Evolutionary conservation across 2,113 vertebrate genomes (phyloP).

Genomic region (Urocynchramus pylzowi): DNA sequence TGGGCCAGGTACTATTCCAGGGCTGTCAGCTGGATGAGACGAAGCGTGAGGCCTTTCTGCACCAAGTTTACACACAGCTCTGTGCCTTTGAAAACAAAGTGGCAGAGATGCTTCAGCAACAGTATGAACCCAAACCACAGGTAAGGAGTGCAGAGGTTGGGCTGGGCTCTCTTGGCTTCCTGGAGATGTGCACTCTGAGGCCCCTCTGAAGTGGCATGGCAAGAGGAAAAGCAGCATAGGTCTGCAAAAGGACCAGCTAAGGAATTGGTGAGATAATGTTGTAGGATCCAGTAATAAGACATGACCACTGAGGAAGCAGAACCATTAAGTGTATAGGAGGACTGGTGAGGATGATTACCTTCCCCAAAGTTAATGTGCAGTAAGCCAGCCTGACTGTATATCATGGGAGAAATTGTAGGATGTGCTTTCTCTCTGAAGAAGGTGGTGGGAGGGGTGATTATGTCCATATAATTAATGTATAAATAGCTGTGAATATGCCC

Average conservation of each 20-base stretch:
- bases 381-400: background rate
- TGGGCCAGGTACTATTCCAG: constrained; percentile 89
- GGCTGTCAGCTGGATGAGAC: constrained; percentile 88
- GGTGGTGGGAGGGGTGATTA: background rate
- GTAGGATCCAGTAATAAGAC: background rate
- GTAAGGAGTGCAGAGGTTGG: constrained; percentile 46
- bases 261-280: background rate
- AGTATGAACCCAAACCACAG: constrained; percentile 79
- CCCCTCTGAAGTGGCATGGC: background rate
- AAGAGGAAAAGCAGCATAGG: background rate
- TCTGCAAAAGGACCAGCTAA: background rate
- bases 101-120: constrained; percentile 89
- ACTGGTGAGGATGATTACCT: background rate
- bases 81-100: constrained; percentile 92
- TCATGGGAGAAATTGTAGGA: background rate
- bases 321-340: background rate
- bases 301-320: background rate
- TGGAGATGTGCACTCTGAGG: background rate
- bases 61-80: constrained; percentile 89
- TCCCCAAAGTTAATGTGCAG: background rate
- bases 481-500: background rate
- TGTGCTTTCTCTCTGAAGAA: background rate
- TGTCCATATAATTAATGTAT: background rate
- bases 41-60: constrained; percentile 82
- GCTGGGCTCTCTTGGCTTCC: background rate